These are phyloP conservation scores for Luscinia megarhynchos DNA, from an alignment of 2,797 vertebrate species.

Conservation along the genomic window DNA sequence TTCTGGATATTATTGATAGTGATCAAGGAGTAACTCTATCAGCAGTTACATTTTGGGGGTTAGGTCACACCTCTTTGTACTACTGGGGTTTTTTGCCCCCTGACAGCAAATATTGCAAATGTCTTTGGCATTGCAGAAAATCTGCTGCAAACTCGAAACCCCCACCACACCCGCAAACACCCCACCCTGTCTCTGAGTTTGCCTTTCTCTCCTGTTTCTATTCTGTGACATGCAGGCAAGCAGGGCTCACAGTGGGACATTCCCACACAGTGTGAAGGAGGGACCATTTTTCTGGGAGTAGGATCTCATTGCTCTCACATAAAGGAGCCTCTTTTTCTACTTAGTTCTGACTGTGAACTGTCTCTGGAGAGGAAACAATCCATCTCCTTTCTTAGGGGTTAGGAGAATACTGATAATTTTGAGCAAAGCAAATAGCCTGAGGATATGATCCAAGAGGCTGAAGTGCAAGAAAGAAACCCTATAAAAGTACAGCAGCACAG, in stretches of 20 bases:
- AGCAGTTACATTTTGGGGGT: background rate
- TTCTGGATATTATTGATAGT: background rate
- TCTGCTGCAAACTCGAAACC: background rate
- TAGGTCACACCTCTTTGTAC: background rate
- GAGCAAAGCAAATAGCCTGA: background rate
- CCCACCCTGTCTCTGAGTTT: background rate
- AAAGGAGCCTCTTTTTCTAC: background rate
- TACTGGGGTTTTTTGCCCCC: background rate
- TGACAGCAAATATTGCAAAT: background rate
- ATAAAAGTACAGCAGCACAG: background rate
- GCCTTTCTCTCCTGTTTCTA: background rate
- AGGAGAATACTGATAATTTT: background rate
- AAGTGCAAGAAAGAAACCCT: background rate
- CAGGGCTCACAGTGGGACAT: fast-evolving
- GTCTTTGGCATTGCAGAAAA: background rate
- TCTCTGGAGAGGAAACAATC: background rate
- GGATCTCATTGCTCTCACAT: background rate
- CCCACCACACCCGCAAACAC: background rate
- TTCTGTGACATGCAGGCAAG: background rate
- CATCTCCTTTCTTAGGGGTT: background rate
- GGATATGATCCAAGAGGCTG: background rate
- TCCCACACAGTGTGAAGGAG: background rate
- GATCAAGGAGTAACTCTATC: background rate
- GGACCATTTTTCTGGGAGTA: background rate
- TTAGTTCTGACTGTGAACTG: background rate